Conservation (phyloP, 2,113 vertebrate genomes). For the Rhabdornis inornatus region DNA sequence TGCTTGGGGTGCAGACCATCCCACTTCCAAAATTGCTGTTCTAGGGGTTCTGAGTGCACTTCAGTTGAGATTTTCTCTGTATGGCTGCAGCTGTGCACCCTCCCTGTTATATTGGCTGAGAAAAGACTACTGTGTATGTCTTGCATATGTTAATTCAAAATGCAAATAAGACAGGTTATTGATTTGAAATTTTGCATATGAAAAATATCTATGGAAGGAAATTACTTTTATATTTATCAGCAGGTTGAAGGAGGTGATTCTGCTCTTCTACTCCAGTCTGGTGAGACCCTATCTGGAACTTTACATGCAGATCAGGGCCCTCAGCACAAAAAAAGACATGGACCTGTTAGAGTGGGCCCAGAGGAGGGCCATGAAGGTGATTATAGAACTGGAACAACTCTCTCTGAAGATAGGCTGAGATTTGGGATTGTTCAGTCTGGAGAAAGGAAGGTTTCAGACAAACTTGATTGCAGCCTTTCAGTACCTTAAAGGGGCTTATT, state of each 20-base stretch:
- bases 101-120: not conserved
- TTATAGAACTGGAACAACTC: not conserved
- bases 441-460: not conserved
- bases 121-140: not conserved
- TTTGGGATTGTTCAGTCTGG: not conserved
- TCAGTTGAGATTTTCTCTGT: not conserved
- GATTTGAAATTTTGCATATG: not conserved
- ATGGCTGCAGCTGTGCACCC: not conserved
- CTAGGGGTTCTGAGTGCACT: not conserved
- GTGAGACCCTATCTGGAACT: not conserved
- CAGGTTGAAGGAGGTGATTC: not conserved
- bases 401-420: not conserved
- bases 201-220: not conserved
- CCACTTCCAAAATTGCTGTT: not conserved
- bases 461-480: not conserved
- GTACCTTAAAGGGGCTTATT: accelerated
- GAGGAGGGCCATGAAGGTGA: not conserved
- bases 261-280: not conserved
- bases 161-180: not conserved
- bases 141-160: not conserved
- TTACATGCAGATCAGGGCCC: not conserved
- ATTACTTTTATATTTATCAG: not conserved
- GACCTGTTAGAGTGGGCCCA: not conserved
- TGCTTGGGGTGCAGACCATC: not conserved
- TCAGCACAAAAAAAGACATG: not conserved